These are phyloP conservation scores for Mycalesis mineus DNA, from an alignment of 2,888 invertebrate species.

Conservation along the genomic window DNA sequence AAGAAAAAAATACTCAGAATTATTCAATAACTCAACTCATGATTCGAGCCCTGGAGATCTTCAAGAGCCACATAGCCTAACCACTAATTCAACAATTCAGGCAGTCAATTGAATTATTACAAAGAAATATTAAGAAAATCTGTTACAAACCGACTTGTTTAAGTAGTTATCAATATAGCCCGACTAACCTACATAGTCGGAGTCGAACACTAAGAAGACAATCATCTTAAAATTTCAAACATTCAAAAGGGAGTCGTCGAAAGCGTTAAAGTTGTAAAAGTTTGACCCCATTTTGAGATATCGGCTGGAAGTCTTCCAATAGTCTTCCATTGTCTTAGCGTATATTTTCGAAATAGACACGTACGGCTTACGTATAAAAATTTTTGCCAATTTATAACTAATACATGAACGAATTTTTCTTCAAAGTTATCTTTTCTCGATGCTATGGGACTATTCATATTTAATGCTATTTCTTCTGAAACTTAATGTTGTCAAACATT, in stretches of 20 bases:
- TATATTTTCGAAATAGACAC: slow-evolving; percentile 42
- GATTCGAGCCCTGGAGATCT: no score
- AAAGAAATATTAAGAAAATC: neutral
- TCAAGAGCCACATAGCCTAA: no score
- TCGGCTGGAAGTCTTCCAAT: slow-evolving; percentile 66
- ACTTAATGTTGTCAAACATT: no score
- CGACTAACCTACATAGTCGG: slow-evolving; percentile 10
- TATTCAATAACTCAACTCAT: no score
- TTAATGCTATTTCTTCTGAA: no score
- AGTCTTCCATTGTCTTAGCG: slow-evolving; percentile 51
- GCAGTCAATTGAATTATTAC: neutral
- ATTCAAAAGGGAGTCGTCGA: slow-evolving; percentile 22
- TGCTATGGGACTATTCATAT: no score
- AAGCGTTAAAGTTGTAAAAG: slow-evolving; percentile 31
- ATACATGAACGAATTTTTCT: neutral
- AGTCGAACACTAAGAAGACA: slow-evolving; percentile 17
- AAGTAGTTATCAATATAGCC: neutral
- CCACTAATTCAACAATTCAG: no score
- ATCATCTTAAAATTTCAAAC: slow-evolving; percentile 25
- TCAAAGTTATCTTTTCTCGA: neutral
- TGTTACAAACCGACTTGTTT: neutral
- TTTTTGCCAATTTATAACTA: slow-evolving; percentile 24
- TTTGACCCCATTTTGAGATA: slow-evolving; percentile 62
- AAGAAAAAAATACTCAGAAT: no score
- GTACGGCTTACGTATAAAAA: slow-evolving; percentile 20